These are phyloP conservation scores for Drosophila parvula DNA, from an alignment of 1,140 invertebrate genomes.

Conservation along the genomic window DNA sequence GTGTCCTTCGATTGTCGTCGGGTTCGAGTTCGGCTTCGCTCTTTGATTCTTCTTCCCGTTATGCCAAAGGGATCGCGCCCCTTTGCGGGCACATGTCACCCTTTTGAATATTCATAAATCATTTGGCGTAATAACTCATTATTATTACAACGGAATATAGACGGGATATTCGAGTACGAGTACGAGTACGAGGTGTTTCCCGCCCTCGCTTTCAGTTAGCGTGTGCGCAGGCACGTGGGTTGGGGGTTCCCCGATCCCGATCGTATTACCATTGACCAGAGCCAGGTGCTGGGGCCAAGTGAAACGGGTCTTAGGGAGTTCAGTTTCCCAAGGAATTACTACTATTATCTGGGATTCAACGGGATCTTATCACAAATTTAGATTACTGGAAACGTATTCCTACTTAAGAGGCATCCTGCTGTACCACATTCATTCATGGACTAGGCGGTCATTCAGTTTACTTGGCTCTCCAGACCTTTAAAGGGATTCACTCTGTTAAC, in stretches of 20 bases:
- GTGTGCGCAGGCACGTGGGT: constrained; percentile 33
- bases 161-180: no score
- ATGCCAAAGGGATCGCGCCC: constrained; percentile 41
- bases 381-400: background rate
- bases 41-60: constrained; percentile 30
- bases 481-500: constrained; percentile 9
- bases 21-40: constrained; percentile 55
- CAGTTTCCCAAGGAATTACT: background rate
- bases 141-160: constrained; percentile 14
- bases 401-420: no score
- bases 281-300: constrained; percentile 11
- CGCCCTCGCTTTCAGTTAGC: constrained; percentile 31
- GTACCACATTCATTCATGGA: no score
- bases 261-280: constrained; percentile 31
- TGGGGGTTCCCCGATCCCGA: background rate
- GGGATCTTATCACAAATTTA: background rate
- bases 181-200: background rate
- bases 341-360: background rate
- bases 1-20: background rate
- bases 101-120: constrained; percentile 79
- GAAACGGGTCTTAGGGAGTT: background rate
- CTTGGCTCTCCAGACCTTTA: no score
- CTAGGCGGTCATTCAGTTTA: no score
- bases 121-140: constrained; percentile 72
- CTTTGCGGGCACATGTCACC: constrained; percentile 52